A percentile compares a stretch with the other conserved stretches of the same genome.
These are phyloP conservation scores for Rhagoletis pomonella DNA, from an alignment of 1,140 invertebrate genomes.

Conservation along the genomic window DNA sequence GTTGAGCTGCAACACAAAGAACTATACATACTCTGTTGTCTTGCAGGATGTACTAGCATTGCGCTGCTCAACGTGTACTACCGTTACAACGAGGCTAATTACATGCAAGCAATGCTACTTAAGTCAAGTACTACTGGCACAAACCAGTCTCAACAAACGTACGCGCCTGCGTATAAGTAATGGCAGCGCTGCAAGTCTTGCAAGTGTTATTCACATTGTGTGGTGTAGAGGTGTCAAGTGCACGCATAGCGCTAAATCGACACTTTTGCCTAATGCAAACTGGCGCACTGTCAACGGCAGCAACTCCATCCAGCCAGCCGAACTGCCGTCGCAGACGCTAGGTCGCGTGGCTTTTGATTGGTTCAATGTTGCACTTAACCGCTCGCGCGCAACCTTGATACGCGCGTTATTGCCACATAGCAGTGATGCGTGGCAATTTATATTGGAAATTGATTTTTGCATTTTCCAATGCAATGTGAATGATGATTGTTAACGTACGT, in stretches of 20 bases:
- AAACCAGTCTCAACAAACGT: background rate
- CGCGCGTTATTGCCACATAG: background rate
- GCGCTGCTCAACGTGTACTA: too few relatives aligned
- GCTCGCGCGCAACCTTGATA: background rate
- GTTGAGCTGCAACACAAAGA: too few relatives aligned
- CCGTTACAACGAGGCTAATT: background rate
- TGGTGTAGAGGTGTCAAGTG: background rate
- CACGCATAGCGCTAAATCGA: background rate
- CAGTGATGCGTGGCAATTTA: background rate
- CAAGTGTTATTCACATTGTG: background rate
- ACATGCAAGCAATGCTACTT: constrained; percentile 7
- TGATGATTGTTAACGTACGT: background rate
- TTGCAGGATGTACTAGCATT: too few relatives aligned
- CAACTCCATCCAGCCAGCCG: background rate
- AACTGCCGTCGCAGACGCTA: background rate
- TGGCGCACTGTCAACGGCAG: background rate
- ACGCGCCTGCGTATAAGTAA: background rate
- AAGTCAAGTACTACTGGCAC: background rate
- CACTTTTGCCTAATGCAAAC: background rate
- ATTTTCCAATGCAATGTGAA: background rate
- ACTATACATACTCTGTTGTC: too few relatives aligned
- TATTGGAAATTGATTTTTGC: constrained; percentile 9
- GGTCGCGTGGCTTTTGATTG: background rate
- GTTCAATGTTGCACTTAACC: background rate
- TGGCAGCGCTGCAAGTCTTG: too few relatives aligned